Evolutionary conservation across 2,113 vertebrate genomes (phyloP), one percentile per base, ranked within the genome.

Genomic region (Ptilorrhoa leucosticta): DNA sequence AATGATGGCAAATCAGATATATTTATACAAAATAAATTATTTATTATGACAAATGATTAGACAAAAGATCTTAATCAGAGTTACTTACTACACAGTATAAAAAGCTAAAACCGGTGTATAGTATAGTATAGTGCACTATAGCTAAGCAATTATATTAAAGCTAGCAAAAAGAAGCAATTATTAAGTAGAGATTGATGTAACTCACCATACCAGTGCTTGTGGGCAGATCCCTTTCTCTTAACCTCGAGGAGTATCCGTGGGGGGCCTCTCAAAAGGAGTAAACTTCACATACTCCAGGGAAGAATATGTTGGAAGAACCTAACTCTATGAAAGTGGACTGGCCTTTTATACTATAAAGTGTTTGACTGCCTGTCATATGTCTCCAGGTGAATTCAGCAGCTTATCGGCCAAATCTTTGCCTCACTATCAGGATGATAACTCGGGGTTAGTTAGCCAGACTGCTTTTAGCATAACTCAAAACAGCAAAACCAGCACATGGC

Each of bases 231-330:
- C 37, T 50, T 44, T 50, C 37, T 51, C 31, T 68, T 68, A 60
- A 33, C 4, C 22, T 27, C 5, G 26, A 51, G 10, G 33, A 44
- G 10, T 37, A 45, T 39, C 54, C 0, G 0, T 45, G 27, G 3
- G 4, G 11, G 8, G 9, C 2, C 13, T 37, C 22, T 37, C 7
- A 22, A 10, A 83, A 17, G 39, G 39, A 63, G 9, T 54, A 33
- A 63, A 33, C 27, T 14, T 37, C 68, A 45, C 33, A 45, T 13
- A 39, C 2, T 51, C 19, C 33, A 61, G 53, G 33, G 14, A 60
- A 22, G 33, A 61, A 53, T 45, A 16, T 45, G 8, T 61, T 72
- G 54, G 54, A 45, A 87, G 28, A 69, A 33, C 23, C 12, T 39
- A 28, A 28, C 15, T 31, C 9, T 39, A 28, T 28, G 39, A 13